A percentile compares a stretch with the other conserved stretches of the same genome.
These are phyloP conservation scores for Heterodera filipjevi DNA, from an alignment of 2,888 invertebrate species.

Conservation along the genomic window DNA sequence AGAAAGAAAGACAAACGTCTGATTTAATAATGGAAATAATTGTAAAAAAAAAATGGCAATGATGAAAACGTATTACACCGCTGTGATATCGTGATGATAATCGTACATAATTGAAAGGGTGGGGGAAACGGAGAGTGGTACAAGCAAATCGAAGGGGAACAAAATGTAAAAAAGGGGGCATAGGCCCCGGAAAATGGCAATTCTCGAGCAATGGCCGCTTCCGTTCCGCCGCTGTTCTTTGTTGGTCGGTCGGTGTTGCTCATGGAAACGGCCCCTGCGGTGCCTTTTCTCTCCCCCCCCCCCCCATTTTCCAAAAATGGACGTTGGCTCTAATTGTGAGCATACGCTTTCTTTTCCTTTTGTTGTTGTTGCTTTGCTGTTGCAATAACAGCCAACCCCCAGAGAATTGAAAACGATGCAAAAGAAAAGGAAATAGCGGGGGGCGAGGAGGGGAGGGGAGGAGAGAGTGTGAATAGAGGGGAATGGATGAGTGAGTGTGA, in stretches of 20 bases:
- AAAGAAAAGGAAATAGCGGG: neutral
- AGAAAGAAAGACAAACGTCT: neutral
- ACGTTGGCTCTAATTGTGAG: neutral
- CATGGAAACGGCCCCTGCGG: neutral
- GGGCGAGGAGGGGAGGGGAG: neutral
- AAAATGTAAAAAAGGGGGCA: too few relatives aligned
- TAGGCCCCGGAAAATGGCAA: neutral
- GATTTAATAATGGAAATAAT: too few relatives aligned
- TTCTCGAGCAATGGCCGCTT: neutral
- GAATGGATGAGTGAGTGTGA: neutral
- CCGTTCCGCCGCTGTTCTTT: neutral
- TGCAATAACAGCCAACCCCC: neutral
- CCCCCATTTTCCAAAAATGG: neutral
- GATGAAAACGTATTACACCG: too few relatives aligned
- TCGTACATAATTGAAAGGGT: too few relatives aligned
- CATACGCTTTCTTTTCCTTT: neutral
- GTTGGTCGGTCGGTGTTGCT: neutral
- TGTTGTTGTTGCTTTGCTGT: neutral
- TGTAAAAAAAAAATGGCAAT: too few relatives aligned
- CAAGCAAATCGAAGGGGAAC: too few relatives aligned
- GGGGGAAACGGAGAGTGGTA: too few relatives aligned
- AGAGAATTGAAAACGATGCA: neutral
- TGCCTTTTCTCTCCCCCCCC: neutral
- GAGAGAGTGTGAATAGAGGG: neutral
- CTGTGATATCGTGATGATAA: too few relatives aligned